A percentile compares a stretch with the other conserved stretches of the same genome.
phyloP scores from a whole-genome alignment of 2,888 invertebrate species.

The Agelastica alni region DNA sequence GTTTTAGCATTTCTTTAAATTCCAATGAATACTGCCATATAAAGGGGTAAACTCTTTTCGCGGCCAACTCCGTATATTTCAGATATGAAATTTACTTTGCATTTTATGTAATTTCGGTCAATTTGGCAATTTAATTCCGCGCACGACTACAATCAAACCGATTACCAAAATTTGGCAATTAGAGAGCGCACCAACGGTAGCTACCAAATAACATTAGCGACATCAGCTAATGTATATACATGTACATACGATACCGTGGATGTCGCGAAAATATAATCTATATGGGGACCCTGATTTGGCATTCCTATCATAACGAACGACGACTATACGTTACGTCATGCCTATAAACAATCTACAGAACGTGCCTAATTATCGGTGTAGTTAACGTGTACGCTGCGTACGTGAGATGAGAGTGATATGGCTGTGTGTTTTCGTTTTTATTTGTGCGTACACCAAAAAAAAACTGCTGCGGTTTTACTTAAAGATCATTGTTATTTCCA shows the following conservation, averaged over 20 bases:
- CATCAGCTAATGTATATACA: slow-evolving; percentile 1
- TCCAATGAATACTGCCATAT: no score
- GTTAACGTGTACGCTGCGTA: slow-evolving; percentile 28
- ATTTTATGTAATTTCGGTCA: no score
- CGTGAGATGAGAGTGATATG: slow-evolving; percentile 24
- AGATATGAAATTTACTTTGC: no score
- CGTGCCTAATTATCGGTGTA: slow-evolving; percentile 31
- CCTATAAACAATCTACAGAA: slow-evolving; percentile 32
- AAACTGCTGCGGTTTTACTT: no score
- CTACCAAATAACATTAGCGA: slow-evolving; percentile 10
- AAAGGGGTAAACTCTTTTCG: no score
- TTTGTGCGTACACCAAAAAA: no score
- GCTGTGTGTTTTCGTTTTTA: no score
- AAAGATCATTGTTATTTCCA: no score
- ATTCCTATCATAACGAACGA: slow-evolving; percentile 21
- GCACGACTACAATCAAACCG: slow-evolving; percentile 7
- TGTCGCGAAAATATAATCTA: slow-evolving; percentile 1
- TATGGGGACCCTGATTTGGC: slow-evolving; percentile 18
- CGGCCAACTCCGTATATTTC: no score
- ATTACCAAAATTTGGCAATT: slow-evolving; percentile 3
- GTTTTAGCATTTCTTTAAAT: no score
- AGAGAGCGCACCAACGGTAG: background rate
- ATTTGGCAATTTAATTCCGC: background rate
- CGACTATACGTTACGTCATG: slow-evolving; percentile 21
- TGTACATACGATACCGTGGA: background rate